phyloP scores from a whole-genome alignment of 2,888 invertebrate species.

The Pyrocoelia pectoralis region DNA sequence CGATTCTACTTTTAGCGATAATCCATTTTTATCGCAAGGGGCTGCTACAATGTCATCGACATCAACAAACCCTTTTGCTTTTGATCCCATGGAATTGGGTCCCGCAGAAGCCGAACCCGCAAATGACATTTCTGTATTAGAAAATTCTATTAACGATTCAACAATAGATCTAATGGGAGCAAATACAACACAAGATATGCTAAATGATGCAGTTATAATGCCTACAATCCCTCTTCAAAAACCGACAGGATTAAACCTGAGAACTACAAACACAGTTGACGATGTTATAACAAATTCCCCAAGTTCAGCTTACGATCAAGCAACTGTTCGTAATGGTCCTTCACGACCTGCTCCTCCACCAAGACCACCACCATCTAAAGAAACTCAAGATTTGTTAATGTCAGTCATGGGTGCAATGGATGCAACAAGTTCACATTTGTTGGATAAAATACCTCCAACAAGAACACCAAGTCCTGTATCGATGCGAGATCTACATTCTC shows the following conservation, averaged over 20 bases:
- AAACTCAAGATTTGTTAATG: constrained; percentile 85
- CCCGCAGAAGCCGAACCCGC: constrained; percentile 50
- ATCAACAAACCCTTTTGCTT: constrained; percentile 74
- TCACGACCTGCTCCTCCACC: constrained; percentile 63
- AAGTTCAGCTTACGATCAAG: constrained; percentile 45
- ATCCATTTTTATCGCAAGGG: constrained; percentile 73
- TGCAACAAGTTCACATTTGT: constrained; percentile 82
- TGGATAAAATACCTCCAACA: constrained; percentile 84
- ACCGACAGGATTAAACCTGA: constrained; percentile 59
- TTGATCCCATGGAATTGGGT: constrained; percentile 58
- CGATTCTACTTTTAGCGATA: constrained; percentile 60
- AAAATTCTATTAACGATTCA: constrained; percentile 17
- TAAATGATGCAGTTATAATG: constrained; percentile 35
- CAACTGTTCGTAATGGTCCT: constrained; percentile 49
- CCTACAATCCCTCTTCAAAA: constrained; percentile 50
- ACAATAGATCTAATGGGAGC: constrained; percentile 30
- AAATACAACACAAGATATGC: constrained; percentile 57
- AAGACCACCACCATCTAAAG: constrained; percentile 72
- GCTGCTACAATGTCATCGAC: constrained; percentile 49
- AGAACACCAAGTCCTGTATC: constrained; percentile 89
- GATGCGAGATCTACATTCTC: constrained; percentile 82
- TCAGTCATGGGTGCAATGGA: constrained; percentile 91
- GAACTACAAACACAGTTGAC: constrained; percentile 52
- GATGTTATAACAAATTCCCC: constrained; percentile 39
- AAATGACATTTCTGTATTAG: constrained; percentile 22